Evolutionary conservation across 2,113 vertebrate genomes (phyloP), one percentile per base, ranked within the genome.

Genomic region (Dissostichus mawsoni): DNA sequence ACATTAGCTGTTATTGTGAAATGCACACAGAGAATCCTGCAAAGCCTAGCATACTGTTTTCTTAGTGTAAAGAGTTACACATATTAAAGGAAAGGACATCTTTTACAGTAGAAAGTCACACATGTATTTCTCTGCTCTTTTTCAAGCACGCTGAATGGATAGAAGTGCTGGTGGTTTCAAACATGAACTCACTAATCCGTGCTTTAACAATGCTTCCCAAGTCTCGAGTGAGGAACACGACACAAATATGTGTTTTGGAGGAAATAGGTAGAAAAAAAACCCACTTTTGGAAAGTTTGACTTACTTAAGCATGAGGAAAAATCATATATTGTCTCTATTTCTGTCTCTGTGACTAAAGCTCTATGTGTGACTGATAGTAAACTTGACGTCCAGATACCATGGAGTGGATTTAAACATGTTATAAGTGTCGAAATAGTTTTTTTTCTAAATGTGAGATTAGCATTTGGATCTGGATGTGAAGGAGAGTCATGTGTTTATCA

Each of bases 401-500:
- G 16, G 64, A 68, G 53, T 17, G 55, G 10, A 18, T 41, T 9
- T 8, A 33, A 78, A 62, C 11, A 4, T 45, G 29, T 52, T 33
- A 47, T 3, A 47, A 20, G 51, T 45, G 33, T 72, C 44, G 18
- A 51, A 33, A 58, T 2, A 5, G 13, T 3, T 47, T 10, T 3
- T 41, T 25, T 44, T 47, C 47, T 20, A 41, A 14, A 29, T 51
- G 59, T 41, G 36, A 8, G 36, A 41, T 41, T 36, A 36, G 36
- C 36, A 36, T 36, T 36, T 41, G 36, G 36, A 8, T 41, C 36
- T 41, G 41, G 64, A 67, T 36, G 57, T 63, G 29, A 74, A 64
- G 14, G n/a, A 0, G 45, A 64, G 76, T 88, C 81, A 84, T 83
- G 84, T 81, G 80, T 10, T 41, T 0, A 36, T 8, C 53, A 14